phyloP scores from a whole-genome alignment of 2,113 vertebrate genomes.

The Apaloderma vittatum region DNA sequence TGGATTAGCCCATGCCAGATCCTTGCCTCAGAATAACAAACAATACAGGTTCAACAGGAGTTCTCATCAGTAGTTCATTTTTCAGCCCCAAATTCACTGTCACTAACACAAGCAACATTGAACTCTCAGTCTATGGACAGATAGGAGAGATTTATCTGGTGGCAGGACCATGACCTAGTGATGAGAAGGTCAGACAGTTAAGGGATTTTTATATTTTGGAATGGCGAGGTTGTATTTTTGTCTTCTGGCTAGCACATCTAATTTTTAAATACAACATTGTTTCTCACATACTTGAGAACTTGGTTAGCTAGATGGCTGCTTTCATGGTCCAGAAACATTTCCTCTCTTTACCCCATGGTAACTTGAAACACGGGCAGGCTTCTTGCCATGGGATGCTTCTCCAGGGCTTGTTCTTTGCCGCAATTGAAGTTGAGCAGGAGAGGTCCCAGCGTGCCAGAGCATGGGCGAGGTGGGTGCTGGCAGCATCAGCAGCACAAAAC shows the following conservation, averaged over 20 bases:
- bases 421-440: not conserved
- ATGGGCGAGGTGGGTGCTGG: not conserved
- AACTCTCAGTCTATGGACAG: constrained; percentile 82
- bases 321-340: constrained; percentile 27
- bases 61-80: constrained; percentile 90
- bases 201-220: constrained; percentile 80
- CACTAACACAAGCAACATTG: constrained; percentile 88
- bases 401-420: not conserved
- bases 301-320: not conserved
- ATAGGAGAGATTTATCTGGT: constrained; percentile 86
- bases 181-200: constrained; percentile 76
- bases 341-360: not conserved
- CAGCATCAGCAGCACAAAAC: not conserved
- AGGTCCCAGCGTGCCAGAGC: accelerated
- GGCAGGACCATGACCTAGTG: constrained; percentile 79
- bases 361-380: not conserved
- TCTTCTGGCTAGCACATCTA: constrained; percentile 70
- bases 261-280: constrained; percentile 79
- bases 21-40: constrained; percentile 94
- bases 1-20: constrained; percentile 87
- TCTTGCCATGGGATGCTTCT: not conserved
- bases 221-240: constrained; percentile 72
- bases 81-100: constrained; percentile 88
- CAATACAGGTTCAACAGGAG: constrained; percentile 86
- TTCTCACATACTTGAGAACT: constrained; percentile 76